Evolutionary conservation across 2,797 vertebrate species (phyloP), one percentile per base, ranked within the genome.

Genomic region (Linurgus olivaceus): DNA sequence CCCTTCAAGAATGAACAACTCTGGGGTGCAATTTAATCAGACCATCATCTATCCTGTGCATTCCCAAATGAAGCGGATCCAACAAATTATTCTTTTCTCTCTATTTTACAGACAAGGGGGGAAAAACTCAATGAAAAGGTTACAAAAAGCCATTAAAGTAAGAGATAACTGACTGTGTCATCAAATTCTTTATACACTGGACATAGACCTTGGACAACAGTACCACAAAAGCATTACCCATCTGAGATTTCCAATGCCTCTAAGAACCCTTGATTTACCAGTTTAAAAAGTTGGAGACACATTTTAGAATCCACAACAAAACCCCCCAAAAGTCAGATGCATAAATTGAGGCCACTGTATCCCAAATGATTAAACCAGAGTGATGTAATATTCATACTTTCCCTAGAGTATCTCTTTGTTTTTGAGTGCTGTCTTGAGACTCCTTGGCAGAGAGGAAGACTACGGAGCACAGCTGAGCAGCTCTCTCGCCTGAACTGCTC

Each of bases 361-460:
- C 94, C 66, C 74, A 75, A 85, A 71, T 50, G 63, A 93, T 50
- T 83, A 94, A 96, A 91, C 50, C 59, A 91, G 68, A 84, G 38
- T 29, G 44, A 94, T 97, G 76, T 81, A 96, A 95, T 96, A 97
- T 97, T 96, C 87, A 93, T 87, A 65, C 35, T 78, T 83, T 57
- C 91, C 88, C 94, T 44, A 63, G 93, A 91, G 93, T 62, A 63
- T 78, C 74, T 94, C 78, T 95, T 95, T 93, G 76, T 62, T 96
- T 90, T 92, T 7, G 47, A 91, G 72, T 81, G 83, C 88, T 0
- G 70, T 92, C 96, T 90, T 82, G 86, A 97, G 94, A 96, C 38
- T 92, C 45, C 79, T 91, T 96, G 91, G 95, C 86, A 94, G 74
- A 70, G 90, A 83, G 42, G 87, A 91, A 85, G 92, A 94, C 91